phyloP scores from a whole-genome alignment of 2,113 vertebrate species.

The Brachionichthys hirsutus region DNA sequence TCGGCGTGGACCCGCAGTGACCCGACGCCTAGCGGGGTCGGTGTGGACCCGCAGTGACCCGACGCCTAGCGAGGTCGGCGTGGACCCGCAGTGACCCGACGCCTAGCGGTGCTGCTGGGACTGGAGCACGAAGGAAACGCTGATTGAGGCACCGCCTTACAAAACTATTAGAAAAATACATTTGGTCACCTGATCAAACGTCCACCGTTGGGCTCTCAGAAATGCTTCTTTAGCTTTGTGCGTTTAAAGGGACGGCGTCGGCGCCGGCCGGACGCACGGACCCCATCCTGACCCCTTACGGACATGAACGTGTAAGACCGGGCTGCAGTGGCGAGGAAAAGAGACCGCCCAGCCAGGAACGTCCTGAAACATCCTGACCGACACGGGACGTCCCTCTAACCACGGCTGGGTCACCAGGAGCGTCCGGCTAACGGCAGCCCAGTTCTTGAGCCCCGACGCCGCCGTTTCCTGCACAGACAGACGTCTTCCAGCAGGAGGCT shows the following conservation, averaged over 20 bases:
- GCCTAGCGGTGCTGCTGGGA: constrained; percentile 80
- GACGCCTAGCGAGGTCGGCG: too few species aligned
- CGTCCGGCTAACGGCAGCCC: constrained; percentile 15
- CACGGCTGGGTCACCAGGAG: constrained; percentile 8
- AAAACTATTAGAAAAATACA: constrained; percentile 72
- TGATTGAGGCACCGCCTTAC: constrained; percentile 32
- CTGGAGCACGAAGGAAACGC: constrained; percentile 33
- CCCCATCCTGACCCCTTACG: constrained; percentile 5
- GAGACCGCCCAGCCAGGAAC: constrained; percentile 14
- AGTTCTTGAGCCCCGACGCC: constrained; percentile 30
- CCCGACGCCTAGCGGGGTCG: too few species aligned
- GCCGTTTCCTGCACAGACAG: constrained; percentile 27
- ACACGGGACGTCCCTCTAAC: constrained; percentile 14
- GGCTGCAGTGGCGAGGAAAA: constrained; percentile 41
- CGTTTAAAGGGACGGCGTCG: too few species aligned
- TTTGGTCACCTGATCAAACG: constrained; percentile 64
- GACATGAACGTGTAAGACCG: constrained; percentile 19
- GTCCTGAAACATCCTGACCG: too few species aligned
- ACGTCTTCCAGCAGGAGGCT: too few species aligned
- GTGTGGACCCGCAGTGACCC: too few species aligned
- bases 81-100: too few species aligned
- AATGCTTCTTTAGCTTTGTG: constrained; percentile 70
- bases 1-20: too few species aligned
- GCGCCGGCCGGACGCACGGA: too few species aligned
- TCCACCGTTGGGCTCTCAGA: constrained; percentile 48